Evolutionary conservation across 2,888 invertebrate species (phyloP).

Genomic region (Thecophora atra): DNA sequence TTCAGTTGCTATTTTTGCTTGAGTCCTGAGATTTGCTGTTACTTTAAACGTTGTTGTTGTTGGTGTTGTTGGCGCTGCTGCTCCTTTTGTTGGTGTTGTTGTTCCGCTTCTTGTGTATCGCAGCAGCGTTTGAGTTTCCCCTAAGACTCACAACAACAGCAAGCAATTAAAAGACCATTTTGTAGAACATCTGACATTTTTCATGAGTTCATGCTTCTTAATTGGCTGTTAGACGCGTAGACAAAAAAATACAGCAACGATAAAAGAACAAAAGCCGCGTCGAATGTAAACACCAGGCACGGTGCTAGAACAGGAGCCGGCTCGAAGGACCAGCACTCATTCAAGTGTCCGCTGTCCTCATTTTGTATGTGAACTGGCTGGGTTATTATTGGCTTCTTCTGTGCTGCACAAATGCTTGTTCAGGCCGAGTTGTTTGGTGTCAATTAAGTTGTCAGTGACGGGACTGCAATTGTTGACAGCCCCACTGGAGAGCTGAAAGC

Average conservation of each 20-base stretch:
- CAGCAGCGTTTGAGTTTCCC: neutral
- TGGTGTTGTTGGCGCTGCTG: neutral
- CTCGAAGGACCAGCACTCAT: too few relatives aligned
- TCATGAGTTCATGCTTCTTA: constrained; percentile 31
- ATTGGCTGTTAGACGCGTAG: constrained; percentile 21
- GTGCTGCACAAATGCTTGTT: neutral
- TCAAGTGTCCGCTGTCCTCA: neutral
- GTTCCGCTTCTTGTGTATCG: neutral
- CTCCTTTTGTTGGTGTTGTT: neutral
- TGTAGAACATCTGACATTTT: constrained; percentile 23
- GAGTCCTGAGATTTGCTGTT: neutral
- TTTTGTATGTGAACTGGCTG: neutral
- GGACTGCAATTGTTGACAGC: neutral
- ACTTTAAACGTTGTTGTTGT: neutral
- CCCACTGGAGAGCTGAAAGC: too few relatives aligned
- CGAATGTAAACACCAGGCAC: neutral
- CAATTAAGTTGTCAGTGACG: constrained; percentile 14
- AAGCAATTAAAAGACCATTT: constrained; percentile 36
- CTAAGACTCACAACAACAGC: neutral
- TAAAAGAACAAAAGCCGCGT: neutral
- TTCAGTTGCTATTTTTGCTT: neutral
- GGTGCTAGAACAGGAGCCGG: neutral
- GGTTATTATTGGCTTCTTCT: neutral
- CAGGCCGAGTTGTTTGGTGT: neutral
- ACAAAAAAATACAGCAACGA: neutral